These are phyloP conservation scores for Sciurus carolinensis DNA, from an alignment of 2,797 vertebrate species.

Conservation along the genomic window DNA sequence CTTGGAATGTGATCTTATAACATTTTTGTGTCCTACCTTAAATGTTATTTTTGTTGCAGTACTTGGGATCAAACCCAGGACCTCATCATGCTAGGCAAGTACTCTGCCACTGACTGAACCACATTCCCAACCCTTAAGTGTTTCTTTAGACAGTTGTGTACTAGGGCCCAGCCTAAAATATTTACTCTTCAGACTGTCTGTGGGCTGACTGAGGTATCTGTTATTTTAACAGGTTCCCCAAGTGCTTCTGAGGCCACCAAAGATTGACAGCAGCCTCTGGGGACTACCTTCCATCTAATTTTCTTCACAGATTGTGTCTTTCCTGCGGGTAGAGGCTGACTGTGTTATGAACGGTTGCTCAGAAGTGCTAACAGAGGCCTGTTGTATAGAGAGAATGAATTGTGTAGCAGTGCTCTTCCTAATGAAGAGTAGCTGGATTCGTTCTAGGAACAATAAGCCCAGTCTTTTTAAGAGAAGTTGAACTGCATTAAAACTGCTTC, in stretches of 20 bases:
- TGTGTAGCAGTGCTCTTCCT: slow-evolving; percentile 59
- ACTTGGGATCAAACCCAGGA: too few relatives aligned
- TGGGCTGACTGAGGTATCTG: neutral
- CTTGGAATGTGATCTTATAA: slow-evolving; percentile 45
- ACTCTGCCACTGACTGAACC: too few relatives aligned
- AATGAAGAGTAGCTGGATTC: slow-evolving; percentile 65
- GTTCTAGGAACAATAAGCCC: slow-evolving; percentile 76
- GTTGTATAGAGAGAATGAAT: slow-evolving; percentile 74
- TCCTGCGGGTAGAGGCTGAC: slow-evolving; percentile 42
- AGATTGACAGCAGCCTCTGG: slow-evolving; percentile 37
- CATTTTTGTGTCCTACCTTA: slow-evolving; percentile 62
- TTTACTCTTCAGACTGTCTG: slow-evolving; percentile 53
- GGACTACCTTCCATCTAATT: slow-evolving; percentile 17
- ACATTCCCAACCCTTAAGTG: neutral
- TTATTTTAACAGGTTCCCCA: neutral
- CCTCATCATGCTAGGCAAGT: too few relatives aligned
- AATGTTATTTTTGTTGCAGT: too few relatives aligned
- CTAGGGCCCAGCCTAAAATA: slow-evolving; percentile 28
- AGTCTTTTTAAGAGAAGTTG: slow-evolving; percentile 74
- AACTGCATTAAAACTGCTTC: slow-evolving; percentile 65
- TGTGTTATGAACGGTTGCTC: slow-evolving; percentile 51
- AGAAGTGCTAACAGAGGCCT: slow-evolving; percentile 71
- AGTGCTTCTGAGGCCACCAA: slow-evolving; percentile 36
- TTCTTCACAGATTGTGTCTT: slow-evolving; percentile 62
- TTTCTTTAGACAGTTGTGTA: slow-evolving; percentile 62